These are phyloP conservation scores for Tiaroga cobitis DNA, from an alignment of 2,797 vertebrate genomes.

Conservation along the genomic window DNA sequence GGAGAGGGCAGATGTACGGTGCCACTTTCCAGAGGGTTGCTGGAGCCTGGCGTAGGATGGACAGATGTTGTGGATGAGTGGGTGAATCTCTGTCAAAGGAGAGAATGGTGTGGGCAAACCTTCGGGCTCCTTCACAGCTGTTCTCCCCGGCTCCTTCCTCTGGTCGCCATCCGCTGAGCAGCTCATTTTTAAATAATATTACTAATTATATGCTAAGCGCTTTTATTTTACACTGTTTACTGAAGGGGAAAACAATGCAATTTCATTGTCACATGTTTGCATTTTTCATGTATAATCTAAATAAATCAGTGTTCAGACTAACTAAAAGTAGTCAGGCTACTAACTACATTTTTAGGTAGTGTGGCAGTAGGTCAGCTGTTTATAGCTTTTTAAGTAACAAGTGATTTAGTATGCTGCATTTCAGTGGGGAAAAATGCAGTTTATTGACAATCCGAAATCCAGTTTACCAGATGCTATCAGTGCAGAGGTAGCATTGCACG, in stretches of 20 bases:
- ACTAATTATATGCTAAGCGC: constrained; percentile 41
- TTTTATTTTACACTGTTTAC: constrained; percentile 18
- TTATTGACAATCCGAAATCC: neutral
- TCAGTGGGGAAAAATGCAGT: neutral
- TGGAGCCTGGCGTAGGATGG: constrained; percentile 4
- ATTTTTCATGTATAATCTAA: constrained; percentile 20
- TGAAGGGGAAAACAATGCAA: constrained; percentile 1
- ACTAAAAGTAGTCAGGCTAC: neutral
- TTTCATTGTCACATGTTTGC: constrained; percentile 13
- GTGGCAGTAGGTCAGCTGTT: neutral
- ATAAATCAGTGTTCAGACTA: neutral
- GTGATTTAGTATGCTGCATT: no score
- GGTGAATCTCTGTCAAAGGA: constrained; percentile 17
- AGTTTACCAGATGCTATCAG: neutral
- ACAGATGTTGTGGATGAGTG: constrained; percentile 53
- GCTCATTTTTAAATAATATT: constrained; percentile 47
- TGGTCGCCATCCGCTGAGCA: neutral
- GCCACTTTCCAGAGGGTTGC: neutral
- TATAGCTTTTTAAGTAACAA: neutral
- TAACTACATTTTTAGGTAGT: neutral
- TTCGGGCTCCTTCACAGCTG: constrained; percentile 31
- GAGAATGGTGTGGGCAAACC: neutral
- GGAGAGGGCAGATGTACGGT: constrained; percentile 3
- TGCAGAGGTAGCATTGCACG: neutral
- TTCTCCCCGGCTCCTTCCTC: constrained; percentile 11